phyloP scores from a whole-genome alignment of 2,888 invertebrate species.

The Listrodromus nycthemerus region DNA sequence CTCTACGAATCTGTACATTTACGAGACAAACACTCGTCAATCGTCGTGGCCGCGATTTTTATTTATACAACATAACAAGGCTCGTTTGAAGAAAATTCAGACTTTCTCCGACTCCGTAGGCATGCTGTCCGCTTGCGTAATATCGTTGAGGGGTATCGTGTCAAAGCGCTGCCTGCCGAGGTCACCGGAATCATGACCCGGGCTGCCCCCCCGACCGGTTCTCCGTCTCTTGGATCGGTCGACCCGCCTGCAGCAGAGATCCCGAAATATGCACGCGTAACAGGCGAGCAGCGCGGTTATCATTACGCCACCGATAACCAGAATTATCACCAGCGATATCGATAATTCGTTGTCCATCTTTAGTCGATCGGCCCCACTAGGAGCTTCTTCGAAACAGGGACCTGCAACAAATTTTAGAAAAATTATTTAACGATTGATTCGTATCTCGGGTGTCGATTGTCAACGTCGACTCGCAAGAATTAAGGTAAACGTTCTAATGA shows the following conservation, averaged over 20 bases:
- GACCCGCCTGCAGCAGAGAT: constrained; percentile 86
- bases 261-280: constrained; percentile 88
- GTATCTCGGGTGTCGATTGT: not conserved
- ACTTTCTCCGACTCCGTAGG: constrained; percentile 85
- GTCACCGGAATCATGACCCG: constrained; percentile 78
- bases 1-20: constrained; percentile 20
- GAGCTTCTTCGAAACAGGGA: constrained; percentile 45
- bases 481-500: not conserved
- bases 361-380: constrained; percentile 37
- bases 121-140: constrained; percentile 87
- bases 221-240: constrained; percentile 84
- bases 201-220: constrained; percentile 80
- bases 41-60: constrained; percentile 14
- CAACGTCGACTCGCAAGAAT: not conserved
- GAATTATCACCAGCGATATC: constrained; percentile 87
- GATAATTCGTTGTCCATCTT: constrained; percentile 87
- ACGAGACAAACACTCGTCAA: not conserved
- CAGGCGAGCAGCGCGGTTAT: constrained; percentile 88
- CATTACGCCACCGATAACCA: constrained; percentile 86
- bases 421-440: constrained; percentile 2
- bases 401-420: constrained; percentile 50
- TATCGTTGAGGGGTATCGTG: constrained; percentile 87
- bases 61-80: not conserved
- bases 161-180: constrained; percentile 82
- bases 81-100: constrained; percentile 50